Conservation (phyloP, 2,113 vertebrate species). For the Eidolon helvum region DNA sequence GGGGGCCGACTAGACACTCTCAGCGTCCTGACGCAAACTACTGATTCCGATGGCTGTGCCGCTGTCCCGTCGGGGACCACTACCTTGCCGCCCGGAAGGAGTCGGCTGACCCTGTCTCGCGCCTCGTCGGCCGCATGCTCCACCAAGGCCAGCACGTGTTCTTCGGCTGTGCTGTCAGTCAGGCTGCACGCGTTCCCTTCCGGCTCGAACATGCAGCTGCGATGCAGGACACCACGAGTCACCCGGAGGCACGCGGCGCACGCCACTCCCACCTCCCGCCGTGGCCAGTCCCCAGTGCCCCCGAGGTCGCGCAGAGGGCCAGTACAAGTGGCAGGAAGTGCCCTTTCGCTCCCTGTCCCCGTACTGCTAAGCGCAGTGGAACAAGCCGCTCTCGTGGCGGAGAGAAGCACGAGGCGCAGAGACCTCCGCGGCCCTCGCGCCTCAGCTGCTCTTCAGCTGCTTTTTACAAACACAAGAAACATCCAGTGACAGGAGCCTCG, state of each 20-base stretch:
- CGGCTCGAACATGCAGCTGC: slow-evolving; percentile 94
- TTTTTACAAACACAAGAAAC: neutral
- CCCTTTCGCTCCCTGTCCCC: too few relatives aligned
- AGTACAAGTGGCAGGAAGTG: too few relatives aligned
- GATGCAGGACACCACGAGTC: neutral
- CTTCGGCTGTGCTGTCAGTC: slow-evolving; percentile 97
- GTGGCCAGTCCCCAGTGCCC: neutral
- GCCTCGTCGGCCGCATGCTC: slow-evolving; percentile 98
- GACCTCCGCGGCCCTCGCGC: accelerated
- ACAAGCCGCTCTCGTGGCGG: accelerated
- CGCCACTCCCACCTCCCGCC: accelerated
- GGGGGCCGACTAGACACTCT: accelerated
- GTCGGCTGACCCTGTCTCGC: slow-evolving; percentile 93
- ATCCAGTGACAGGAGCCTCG: neutral
- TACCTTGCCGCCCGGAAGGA: slow-evolving; percentile 96
- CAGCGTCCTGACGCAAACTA: accelerated
- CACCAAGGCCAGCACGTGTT: slow-evolving; percentile 96
- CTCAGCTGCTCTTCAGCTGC: neutral
- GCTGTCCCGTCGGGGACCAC: accelerated
- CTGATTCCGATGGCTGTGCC: accelerated
- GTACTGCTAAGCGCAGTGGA: neutral
- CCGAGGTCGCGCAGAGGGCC: neutral
- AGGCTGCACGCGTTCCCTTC: slow-evolving; percentile 97
- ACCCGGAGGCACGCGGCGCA: neutral
- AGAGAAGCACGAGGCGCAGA: neutral